Percentiles rank a stretch among this genome's conserved stretches.
Conservation (phyloP, 2,113 vertebrate genomes). For the Phaetusa simplex region DNA sequence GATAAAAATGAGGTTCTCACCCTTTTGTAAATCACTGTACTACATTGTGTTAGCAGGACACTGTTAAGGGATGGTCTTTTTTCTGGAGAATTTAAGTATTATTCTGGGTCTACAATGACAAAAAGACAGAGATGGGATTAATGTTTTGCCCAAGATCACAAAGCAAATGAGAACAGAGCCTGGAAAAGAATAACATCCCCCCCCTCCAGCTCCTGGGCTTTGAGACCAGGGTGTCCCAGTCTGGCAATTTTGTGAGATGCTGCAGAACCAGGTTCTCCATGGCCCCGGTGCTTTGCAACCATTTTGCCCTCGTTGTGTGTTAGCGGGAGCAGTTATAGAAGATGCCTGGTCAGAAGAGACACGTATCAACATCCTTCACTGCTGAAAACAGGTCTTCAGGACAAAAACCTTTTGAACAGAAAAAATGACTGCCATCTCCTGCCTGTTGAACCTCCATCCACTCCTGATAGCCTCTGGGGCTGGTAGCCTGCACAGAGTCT, state of each 20-base stretch:
- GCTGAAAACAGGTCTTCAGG: neutral
- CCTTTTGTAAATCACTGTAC: neutral
- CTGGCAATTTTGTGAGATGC: neutral
- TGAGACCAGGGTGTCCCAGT: neutral
- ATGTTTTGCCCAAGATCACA: neutral
- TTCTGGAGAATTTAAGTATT: neutral
- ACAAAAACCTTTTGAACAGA: neutral
- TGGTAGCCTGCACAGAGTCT: neutral
- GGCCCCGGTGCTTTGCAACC: rapidly evolving
- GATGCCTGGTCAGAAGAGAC: neutral
- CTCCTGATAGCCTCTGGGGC: neutral
- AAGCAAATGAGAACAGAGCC: neutral
- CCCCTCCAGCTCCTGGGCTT: neutral
- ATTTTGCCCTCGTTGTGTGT: neutral
- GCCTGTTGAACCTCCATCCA: neutral
- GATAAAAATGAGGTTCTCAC: neutral
- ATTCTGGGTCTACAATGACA: neutral
- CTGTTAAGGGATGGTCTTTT: neutral
- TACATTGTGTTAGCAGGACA: neutral
- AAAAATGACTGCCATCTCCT: neutral
- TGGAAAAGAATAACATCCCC: neutral
- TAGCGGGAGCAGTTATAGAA: neutral
- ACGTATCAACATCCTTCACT: neutral
- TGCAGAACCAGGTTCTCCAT: neutral
- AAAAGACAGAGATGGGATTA: neutral